Evolutionary conservation across 2,113 vertebrate genomes (phyloP).

Genomic region (Rhinoptilus africanus): DNA sequence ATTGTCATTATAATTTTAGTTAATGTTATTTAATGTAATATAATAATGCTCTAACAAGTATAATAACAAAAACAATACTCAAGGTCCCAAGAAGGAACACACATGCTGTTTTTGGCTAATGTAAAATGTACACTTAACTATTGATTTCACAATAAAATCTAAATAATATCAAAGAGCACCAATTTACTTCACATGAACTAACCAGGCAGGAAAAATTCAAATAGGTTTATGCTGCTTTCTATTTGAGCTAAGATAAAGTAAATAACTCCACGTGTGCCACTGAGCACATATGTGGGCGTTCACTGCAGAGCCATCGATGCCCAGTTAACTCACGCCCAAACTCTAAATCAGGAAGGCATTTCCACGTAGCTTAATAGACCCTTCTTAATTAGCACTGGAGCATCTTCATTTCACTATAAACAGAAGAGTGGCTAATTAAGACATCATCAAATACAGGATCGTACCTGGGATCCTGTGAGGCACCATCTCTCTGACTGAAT

Average conservation of each 20-base stretch:
- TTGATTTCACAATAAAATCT: constrained; percentile 21
- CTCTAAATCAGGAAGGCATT: background rate
- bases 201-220: constrained; percentile 6
- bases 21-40: background rate
- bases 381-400: background rate
- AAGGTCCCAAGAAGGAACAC: background rate
- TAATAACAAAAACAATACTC: background rate
- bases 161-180: background rate
- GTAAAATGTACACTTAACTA: background rate
- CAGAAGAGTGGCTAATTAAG: background rate
- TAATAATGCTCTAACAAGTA: background rate
- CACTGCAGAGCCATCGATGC: background rate
- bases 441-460: background rate
- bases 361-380: background rate
- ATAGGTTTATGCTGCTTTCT: background rate
- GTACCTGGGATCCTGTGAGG: background rate
- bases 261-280: background rate
- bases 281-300: fast-evolving
- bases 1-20: background rate
- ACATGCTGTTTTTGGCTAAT: background rate
- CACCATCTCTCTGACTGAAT: background rate
- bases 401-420: background rate
- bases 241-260: background rate
- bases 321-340: background rate
- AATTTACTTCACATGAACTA: background rate